Conservation (phyloP, 2,888 invertebrate species). For the Furcula furcula region DNA sequence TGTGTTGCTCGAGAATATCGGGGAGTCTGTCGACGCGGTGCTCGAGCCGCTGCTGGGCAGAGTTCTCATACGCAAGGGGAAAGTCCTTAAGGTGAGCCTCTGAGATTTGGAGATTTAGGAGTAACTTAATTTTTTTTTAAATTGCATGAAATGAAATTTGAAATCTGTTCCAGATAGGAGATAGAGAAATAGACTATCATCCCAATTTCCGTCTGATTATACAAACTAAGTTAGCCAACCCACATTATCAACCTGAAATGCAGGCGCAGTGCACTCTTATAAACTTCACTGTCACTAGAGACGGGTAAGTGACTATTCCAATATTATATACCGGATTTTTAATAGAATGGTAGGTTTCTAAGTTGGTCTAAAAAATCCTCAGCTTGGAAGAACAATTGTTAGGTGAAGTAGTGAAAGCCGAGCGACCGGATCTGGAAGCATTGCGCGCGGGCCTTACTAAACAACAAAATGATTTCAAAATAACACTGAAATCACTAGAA, state of each 20-base stretch:
- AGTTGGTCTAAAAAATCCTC: neutral
- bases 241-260: conserved; percentile 98
- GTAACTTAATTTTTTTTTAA: too few relatives aligned
- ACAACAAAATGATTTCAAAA: conserved; percentile 97
- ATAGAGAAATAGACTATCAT: conserved; percentile 95
- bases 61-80: conserved; percentile 93
- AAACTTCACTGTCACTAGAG: conserved; percentile 96
- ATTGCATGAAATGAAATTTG: too few relatives aligned
- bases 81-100: conserved; percentile 82
- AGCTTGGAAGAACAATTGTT: conserved; percentile 94
- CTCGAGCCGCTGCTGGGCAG: conserved; percentile 94
- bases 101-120: too few relatives aligned
- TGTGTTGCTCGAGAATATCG: conserved; percentile 94
- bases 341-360: neutral
- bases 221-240: conserved; percentile 97
- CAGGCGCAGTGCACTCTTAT: conserved; percentile 97
- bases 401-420: conserved; percentile 96
- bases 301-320: conserved; percentile 79
- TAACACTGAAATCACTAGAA: conserved; percentile 94
- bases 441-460: conserved; percentile 92
- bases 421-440: conserved; percentile 94
- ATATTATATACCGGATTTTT: neutral
- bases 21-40: conserved; percentile 94
- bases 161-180: conserved; percentile 91
- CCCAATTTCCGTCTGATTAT: conserved; percentile 90